phyloP scores from a whole-genome alignment of 2,888 invertebrate genomes.

The Zele albiditarsus region DNA sequence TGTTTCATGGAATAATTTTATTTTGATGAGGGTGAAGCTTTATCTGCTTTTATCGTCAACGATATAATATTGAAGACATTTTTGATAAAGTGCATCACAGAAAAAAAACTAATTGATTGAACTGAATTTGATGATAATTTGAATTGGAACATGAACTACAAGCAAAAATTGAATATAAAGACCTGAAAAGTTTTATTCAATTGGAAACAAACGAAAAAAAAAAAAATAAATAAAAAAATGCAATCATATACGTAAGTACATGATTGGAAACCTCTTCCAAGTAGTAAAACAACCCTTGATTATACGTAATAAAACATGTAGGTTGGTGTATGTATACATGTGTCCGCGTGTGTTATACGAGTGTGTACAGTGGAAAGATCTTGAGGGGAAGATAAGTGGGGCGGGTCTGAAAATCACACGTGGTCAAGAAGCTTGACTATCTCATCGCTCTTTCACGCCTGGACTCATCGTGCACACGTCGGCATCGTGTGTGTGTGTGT shows the following conservation, averaged over 20 bases:
- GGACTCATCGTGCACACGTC: constrained; percentile 43
- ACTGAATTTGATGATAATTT: no score
- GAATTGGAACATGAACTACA: no score
- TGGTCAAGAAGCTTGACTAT: constrained; percentile 66
- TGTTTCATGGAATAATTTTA: no score
- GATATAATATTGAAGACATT: no score
- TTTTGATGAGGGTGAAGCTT: no score
- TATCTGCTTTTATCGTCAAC: no score
- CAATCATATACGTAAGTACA: constrained; percentile 1
- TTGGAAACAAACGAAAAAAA: no score
- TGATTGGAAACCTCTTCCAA: not conserved
- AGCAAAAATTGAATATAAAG: no score
- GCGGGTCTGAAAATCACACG: constrained; percentile 41
- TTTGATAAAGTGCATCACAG: no score
- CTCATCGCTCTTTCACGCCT: constrained; percentile 64
- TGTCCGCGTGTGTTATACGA: not conserved
- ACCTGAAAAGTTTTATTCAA: no score
- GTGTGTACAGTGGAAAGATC: constrained; percentile 36
- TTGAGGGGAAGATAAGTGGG: constrained; percentile 34
- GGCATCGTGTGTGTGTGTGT: constrained; percentile 28
- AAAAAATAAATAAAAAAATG: not conserved
- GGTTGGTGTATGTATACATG: not conserved
- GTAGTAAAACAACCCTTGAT: constrained; percentile 4
- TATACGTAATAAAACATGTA: constrained; percentile 17
- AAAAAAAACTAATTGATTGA: no score